phyloP scores from a whole-genome alignment of 2,797 vertebrate genomes.

The Hozukius guyotensis region DNA sequence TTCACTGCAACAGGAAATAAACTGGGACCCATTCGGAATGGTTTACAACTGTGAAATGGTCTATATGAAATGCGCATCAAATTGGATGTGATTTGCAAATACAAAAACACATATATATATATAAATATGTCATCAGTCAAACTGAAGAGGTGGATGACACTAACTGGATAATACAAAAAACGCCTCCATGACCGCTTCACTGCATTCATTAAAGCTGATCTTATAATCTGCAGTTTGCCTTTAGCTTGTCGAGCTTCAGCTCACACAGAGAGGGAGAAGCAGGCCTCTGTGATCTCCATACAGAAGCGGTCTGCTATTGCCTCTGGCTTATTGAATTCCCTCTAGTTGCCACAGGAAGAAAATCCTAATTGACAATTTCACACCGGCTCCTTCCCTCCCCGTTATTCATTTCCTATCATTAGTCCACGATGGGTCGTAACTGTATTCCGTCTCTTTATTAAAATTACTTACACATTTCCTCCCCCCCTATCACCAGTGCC shows the following conservation, averaged over 20 bases:
- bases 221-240: slow-evolving; percentile 40
- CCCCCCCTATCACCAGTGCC: slow-evolving; percentile 8
- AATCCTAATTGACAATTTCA: slow-evolving; percentile 76
- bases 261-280: slow-evolving; percentile 15
- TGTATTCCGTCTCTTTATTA: slow-evolving; percentile 67
- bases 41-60: no score
- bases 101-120: background rate
- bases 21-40: no score
- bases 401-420: slow-evolving; percentile 70
- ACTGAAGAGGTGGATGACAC: slow-evolving; percentile 11
- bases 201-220: slow-evolving; percentile 37
- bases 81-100: background rate
- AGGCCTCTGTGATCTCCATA: slow-evolving; percentile 38
- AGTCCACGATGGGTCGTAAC: slow-evolving; percentile 64
- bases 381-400: slow-evolving; percentile 56
- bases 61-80: background rate
- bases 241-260: slow-evolving; percentile 22
- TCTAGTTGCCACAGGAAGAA: slow-evolving; percentile 62
- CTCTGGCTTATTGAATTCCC: slow-evolving; percentile 65
- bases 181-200: background rate
- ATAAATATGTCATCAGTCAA: background rate
- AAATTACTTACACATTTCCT: slow-evolving; percentile 59
- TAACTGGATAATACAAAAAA: background rate
- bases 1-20: no score
- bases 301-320: slow-evolving; percentile 27